A percentile compares a stretch with the other conserved stretches of the same genome.
Evolutionary conservation across 2,113 vertebrate genomes (phyloP).

Genomic region (Lepus americanus): DNA sequence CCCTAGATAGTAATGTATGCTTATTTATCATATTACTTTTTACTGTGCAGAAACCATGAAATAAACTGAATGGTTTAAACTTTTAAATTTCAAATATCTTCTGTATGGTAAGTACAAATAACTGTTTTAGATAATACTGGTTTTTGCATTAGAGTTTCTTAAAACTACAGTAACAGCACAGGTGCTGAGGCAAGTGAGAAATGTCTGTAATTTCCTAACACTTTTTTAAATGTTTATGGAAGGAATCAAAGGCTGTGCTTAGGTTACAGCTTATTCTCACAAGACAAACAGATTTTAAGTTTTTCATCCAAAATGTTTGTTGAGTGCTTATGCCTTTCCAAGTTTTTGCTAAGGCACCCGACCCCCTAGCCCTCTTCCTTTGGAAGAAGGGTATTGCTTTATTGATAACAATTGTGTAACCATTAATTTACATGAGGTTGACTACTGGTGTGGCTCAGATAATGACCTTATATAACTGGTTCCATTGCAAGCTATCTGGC

Average conservation of each 20-base stretch:
- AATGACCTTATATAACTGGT: background rate
- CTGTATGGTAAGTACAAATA: background rate
- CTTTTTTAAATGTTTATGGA: background rate
- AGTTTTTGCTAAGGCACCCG: background rate
- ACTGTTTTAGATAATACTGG: background rate
- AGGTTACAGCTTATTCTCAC: background rate
- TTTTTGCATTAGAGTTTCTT: background rate
- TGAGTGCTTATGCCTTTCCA: background rate
- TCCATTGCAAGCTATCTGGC: background rate
- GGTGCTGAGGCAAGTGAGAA: background rate
- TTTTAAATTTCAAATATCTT: slow-evolving; percentile 22
- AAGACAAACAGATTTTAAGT: background rate
- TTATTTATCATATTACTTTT: background rate
- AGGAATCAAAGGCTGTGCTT: background rate
- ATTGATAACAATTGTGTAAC: background rate
- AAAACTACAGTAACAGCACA: background rate
- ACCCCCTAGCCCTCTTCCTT: background rate
- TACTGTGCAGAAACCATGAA: background rate
- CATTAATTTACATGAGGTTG: background rate
- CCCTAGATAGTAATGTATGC: background rate
- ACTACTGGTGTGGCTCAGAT: background rate
- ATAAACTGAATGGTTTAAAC: background rate
- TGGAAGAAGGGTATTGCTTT: background rate
- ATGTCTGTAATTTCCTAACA: background rate
- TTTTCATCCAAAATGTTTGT: background rate